A percentile compares a stretch with the other conserved stretches of the same genome.
These are phyloP conservation scores for Synergus japonicus DNA, from an alignment of 2,888 invertebrate species.

Conservation along the genomic window DNA sequence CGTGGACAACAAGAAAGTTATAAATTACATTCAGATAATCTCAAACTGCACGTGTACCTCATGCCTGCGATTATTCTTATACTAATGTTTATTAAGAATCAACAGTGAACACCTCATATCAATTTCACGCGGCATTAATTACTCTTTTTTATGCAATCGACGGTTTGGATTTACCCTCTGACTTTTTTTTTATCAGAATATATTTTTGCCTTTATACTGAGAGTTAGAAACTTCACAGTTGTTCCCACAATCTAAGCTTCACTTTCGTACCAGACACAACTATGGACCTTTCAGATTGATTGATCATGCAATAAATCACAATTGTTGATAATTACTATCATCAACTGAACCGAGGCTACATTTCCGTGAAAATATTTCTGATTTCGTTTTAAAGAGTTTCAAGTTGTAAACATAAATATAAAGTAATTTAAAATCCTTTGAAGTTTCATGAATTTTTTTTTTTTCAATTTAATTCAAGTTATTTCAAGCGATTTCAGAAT, in stretches of 20 bases:
- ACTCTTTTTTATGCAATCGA: conserved; percentile 5
- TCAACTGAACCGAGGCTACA: background rate
- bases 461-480: no score
- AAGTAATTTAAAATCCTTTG: no score
- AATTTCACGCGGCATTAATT: background rate
- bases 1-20: conserved; percentile 59
- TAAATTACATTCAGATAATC: conserved; percentile 9
- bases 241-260: conserved; percentile 3
- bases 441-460: background rate
- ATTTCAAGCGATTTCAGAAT: no score
- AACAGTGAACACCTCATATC: background rate
- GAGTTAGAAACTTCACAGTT: conserved; percentile 9
- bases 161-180: background rate
- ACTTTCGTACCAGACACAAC: background rate
- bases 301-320: conserved; percentile 14
- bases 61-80: background rate
- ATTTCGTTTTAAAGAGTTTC: background rate
- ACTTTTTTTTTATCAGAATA: conserved; percentile 6
- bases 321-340: conserved; percentile 8
- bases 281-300: background rate
- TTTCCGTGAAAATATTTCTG: background rate
- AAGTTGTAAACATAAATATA: background rate
- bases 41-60: background rate
- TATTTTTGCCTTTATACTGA: background rate
- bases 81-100: background rate